Conservation (phyloP, 2,888 invertebrate genomes). For the Watsonalla binaria region DNA sequence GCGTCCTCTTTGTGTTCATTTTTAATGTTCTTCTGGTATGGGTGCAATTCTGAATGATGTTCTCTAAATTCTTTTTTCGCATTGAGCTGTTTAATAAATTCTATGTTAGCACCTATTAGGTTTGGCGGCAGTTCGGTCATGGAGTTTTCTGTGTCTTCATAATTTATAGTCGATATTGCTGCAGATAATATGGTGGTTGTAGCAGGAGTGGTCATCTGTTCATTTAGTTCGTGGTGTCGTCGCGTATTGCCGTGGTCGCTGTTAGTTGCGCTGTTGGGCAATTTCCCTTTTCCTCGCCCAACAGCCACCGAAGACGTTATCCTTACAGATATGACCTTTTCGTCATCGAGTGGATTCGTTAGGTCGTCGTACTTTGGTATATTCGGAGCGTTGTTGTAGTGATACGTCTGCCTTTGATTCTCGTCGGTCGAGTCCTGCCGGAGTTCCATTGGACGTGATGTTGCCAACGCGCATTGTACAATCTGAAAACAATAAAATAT, state of each 20-base stretch:
- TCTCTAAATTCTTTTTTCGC: constrained; percentile 60
- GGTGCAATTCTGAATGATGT: constrained; percentile 41
- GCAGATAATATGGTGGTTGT: constrained; percentile 13
- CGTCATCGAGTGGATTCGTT: constrained; percentile 43
- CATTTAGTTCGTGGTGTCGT: constrained; percentile 10
- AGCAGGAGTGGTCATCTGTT: constrained; percentile 10
- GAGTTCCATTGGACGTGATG: constrained; percentile 40
- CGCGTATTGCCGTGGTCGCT: constrained; percentile 6
- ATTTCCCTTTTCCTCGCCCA: constrained; percentile 61
- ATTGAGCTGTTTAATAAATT: constrained; percentile 67
- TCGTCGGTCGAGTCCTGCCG: constrained; percentile 23
- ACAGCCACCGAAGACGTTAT: constrained; percentile 80
- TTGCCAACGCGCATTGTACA: constrained; percentile 46
- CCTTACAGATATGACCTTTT: constrained; percentile 75
- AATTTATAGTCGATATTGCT: constrained; percentile 20
- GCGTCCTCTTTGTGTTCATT: constrained; percentile 47
- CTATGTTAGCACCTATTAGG: constrained; percentile 69
- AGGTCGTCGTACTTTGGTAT: constrained; percentile 35
- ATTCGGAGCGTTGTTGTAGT: constrained; percentile 30
- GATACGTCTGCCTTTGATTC: constrained; percentile 21
- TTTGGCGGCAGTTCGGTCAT: constrained; percentile 54
- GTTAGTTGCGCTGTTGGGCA: constrained; percentile 17
- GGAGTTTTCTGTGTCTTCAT: constrained; percentile 32
- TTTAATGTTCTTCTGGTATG: constrained; percentile 74
- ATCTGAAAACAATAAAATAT: constrained; percentile 48